Evolutionary conservation across 2,797 vertebrate genomes (phyloP).

Genomic region (Labeo calbasu): DNA sequence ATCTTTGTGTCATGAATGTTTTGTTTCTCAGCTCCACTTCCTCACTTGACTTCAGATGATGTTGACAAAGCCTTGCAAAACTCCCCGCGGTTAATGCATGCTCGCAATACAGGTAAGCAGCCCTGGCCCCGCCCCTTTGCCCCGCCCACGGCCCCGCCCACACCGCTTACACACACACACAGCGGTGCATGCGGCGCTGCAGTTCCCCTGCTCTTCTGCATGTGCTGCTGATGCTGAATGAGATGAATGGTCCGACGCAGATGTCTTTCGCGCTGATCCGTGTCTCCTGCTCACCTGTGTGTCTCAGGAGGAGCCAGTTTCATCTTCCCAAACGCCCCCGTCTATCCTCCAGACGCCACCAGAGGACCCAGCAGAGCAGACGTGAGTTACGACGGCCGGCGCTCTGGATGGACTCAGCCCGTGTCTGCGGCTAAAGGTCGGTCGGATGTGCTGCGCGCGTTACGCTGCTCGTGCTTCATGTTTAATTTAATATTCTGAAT

Average conservation of each 20-base stretch:
- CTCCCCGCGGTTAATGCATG: conserved; percentile 93
- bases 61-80: conserved; percentile 95
- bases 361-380: conserved; percentile 63
- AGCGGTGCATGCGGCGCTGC: conserved; percentile 13
- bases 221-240: conserved; percentile 41
- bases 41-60: conserved; percentile 95
- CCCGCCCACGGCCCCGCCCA: neutral
- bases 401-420: conserved; percentile 84
- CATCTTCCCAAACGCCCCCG: conserved; percentile 85
- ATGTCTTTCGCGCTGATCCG: neutral
- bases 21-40: conserved; percentile 90
- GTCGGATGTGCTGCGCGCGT: neutral
- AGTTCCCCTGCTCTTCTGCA: conserved; percentile 12
- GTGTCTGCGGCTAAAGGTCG: conserved; percentile 84
- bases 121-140: conserved; percentile 28
- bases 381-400: conserved; percentile 84
- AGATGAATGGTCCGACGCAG: neutral
- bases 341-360: conserved; percentile 79
- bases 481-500: neutral
- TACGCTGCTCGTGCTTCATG: neutral
- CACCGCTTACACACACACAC: conserved; percentile 18
- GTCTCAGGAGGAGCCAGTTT: conserved; percentile 72
- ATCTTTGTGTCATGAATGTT: conserved; percentile 73
- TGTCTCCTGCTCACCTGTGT: neutral
- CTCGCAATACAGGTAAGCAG: conserved; percentile 90